Percentiles rank a stretch among this genome's conserved stretches.
These are phyloP conservation scores for Xestia c-nigrum DNA, from an alignment of 2,888 invertebrate genomes.

Conservation along the genomic window DNA sequence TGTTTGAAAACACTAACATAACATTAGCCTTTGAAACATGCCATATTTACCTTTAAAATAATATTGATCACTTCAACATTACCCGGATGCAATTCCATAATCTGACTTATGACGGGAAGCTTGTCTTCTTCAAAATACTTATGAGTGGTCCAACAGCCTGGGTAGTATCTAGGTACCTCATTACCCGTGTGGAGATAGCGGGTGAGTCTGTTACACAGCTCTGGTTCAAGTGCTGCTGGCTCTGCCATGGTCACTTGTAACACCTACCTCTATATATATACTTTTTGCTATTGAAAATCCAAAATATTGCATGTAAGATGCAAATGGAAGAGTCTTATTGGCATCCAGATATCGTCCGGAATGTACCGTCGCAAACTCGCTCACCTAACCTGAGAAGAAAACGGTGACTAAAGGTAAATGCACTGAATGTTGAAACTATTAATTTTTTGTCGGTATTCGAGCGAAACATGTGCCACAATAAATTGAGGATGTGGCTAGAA, in stretches of 20 bases:
- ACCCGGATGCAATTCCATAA: constrained; percentile 67
- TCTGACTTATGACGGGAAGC: constrained; percentile 80
- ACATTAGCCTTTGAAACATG: constrained; percentile 11
- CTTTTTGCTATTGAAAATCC: constrained; percentile 51
- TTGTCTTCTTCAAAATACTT: constrained; percentile 87
- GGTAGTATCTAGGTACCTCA: constrained; percentile 89
- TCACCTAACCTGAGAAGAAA: constrained; percentile 75
- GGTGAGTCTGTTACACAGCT: constrained; percentile 81
- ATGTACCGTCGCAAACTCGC: constrained; percentile 58
- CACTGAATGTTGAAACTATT: constrained; percentile 76
- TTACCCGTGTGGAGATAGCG: constrained; percentile 89
- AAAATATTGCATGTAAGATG: constrained; percentile 69
- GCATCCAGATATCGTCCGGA: constrained; percentile 69
- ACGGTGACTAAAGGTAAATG: constrained; percentile 77
- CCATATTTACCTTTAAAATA: constrained; percentile 79
- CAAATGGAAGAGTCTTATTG: constrained; percentile 59
- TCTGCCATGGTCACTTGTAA: constrained; percentile 75
- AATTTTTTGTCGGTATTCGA: constrained; percentile 85
- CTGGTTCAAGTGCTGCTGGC: constrained; percentile 74
- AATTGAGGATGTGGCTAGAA: constrained; percentile 90
- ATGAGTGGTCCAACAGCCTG: constrained; percentile 89
- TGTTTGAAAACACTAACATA: neutral
- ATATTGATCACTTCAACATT: constrained; percentile 80
- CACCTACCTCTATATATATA: constrained; percentile 50
- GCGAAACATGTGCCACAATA: constrained; percentile 88